phyloP scores from a whole-genome alignment of 2,113 vertebrate species.

The Amazona guildingii region DNA sequence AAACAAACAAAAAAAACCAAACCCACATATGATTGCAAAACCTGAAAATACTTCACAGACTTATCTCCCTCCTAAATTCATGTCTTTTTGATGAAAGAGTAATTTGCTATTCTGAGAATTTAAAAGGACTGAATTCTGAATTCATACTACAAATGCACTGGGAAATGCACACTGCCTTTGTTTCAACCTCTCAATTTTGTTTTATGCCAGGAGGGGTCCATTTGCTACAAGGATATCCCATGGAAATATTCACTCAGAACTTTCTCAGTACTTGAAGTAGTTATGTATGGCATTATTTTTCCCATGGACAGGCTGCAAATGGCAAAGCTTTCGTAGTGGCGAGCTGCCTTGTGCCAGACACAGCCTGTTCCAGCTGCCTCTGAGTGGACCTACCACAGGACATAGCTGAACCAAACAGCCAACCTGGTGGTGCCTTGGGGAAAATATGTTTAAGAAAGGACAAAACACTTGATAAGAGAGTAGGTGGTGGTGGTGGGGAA shows the following conservation, averaged over 20 bases:
- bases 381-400: neutral
- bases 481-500: no score
- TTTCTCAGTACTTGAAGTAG: neutral
- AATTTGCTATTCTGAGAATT: neutral
- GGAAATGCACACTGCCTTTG: neutral
- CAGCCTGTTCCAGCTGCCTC: neutral
- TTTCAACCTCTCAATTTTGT: neutral
- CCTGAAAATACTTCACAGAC: neutral
- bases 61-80: neutral
- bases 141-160: neutral
- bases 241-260: neutral
- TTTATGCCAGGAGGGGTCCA: neutral
- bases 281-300: neutral
- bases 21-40: fast-evolving
- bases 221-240: neutral
- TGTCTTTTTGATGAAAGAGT: neutral
- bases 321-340: neutral
- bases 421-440: neutral
- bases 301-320: neutral
- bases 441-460: neutral
- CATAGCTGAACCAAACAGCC: neutral
- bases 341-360: neutral
- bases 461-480: neutral
- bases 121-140: neutral
- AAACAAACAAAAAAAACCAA: neutral